A percentile compares a stretch with the other conserved stretches of the same genome.
These are phyloP conservation scores for Spodoptera frugiperda DNA, from an alignment of 1,140 invertebrate species.

Conservation along the genomic window DNA sequence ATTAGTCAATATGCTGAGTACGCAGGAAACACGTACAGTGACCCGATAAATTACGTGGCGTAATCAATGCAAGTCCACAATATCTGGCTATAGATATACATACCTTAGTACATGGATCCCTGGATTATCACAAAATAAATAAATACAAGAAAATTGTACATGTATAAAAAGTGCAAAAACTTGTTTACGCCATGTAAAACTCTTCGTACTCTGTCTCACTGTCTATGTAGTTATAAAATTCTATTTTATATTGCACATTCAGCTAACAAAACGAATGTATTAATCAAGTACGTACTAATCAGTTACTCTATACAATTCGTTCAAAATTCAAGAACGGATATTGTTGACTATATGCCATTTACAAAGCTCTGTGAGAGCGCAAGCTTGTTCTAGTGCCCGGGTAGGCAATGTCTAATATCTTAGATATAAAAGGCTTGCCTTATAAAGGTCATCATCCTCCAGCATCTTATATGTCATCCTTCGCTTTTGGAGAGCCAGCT, in stretches of 20 bases:
- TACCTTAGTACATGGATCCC: background rate
- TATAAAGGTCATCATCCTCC: slow-evolving; percentile 62
- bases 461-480: slow-evolving; percentile 68
- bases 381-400: slow-evolving; percentile 19
- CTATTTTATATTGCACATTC: no score
- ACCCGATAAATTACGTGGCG: slow-evolving; percentile 20
- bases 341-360: slow-evolving; percentile 26
- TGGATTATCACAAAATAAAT: no score
- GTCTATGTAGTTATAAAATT: no score
- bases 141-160: no score
- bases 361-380: slow-evolving; percentile 33
- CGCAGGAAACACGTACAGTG: slow-evolving; percentile 10
- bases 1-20: slow-evolving; percentile 1
- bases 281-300: no score
- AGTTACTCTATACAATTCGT: no score
- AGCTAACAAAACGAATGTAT: no score
- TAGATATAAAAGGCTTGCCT: slow-evolving; percentile 57
- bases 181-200: no score
- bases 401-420: slow-evolving; percentile 22
- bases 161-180: no score
- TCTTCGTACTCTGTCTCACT: no score
- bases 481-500: slow-evolving; percentile 67
- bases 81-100: background rate
- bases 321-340: no score
- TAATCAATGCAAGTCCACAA: slow-evolving; percentile 25